A percentile compares a stretch with the other conserved stretches of the same genome.
phyloP scores from a whole-genome alignment of 2,113 vertebrate species.

The Steatornis caripensis region DNA sequence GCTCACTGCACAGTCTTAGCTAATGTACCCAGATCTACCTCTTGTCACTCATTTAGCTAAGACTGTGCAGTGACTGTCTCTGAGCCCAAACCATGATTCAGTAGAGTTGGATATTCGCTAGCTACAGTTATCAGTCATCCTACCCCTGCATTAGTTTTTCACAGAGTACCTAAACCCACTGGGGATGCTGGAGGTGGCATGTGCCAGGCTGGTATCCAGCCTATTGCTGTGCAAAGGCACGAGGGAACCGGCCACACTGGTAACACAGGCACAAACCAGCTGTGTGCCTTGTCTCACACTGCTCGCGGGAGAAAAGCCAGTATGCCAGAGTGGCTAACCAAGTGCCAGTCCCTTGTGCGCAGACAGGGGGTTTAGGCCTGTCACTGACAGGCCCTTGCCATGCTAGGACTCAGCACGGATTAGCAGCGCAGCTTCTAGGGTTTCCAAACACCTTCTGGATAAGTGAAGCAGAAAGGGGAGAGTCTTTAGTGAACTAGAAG shows the following conservation, averaged over 20 bases:
- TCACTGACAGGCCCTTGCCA: neutral
- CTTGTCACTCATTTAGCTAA: neutral
- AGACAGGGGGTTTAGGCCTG: neutral
- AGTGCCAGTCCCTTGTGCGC: fast-evolving
- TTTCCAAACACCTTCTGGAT: neutral
- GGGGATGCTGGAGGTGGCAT: neutral
- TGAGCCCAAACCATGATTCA: neutral
- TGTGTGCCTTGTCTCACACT: fast-evolving
- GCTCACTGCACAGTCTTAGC: fast-evolving
- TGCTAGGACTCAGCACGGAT: neutral
- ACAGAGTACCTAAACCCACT: fast-evolving
- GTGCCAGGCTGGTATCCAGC: neutral
- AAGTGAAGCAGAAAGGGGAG: neutral
- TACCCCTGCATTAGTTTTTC: neutral
- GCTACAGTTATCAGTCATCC: neutral
- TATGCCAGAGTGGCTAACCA: fast-evolving
- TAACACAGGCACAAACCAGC: neutral
- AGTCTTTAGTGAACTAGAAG: neutral
- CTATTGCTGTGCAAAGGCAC: neutral
- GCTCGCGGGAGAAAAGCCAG: neutral
- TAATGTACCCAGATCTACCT: neutral
- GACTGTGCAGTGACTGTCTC: neutral
- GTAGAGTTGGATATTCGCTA: neutral
- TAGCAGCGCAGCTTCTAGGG: neutral
- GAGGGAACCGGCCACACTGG: neutral